Evolutionary conservation across 2,797 vertebrate species (phyloP), one percentile per base, ranked within the genome.

Genomic region (Pangasius mekongensis): DNA sequence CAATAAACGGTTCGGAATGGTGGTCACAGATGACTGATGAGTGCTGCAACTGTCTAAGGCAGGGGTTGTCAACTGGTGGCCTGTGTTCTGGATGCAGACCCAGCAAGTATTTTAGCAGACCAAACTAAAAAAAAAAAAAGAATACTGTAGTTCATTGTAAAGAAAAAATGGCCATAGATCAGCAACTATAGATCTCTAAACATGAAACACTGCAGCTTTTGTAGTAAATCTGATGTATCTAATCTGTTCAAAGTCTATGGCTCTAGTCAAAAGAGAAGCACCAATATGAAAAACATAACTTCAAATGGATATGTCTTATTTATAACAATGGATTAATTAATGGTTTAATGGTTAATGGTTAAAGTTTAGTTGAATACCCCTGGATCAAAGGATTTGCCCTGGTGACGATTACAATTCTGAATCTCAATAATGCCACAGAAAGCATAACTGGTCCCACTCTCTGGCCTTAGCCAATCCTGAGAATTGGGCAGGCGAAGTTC

Each of bases 21-120:
- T 39, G 56, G 36, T 64, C 81, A 24, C n/a, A 13, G 62, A 49
- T 52, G 83, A 84, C 47, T 84, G 43, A 67, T 67, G 64, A 49
- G 64, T 67, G n/a, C 24, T 82, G 33, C 2, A 62, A 62, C 33
- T 58, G 30, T 56, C 77, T 36, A 20, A 58, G 30, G 30, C 27
- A 36, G 0, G 52, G 54, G 54, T 54, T 1, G 58, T 27, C 36
- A 27, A 60, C 56, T 14, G 78, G 78, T 22, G 0, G 33, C 10
- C 18, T 0, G 0, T 39, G 20, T 43, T 60, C 78, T 11, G 33
- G 54, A 39, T 39, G 5, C 9, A 36, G 27, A 77, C 14, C 74
- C 11, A 8, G 47, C 71, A 74, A 47, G 13, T 27, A 49, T 76
- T 49, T 49, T 49, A 49, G 43, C 43, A 76, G 76, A 78, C 14